Conservation (phyloP, 2,888 invertebrate species). For the Xestia c-nigrum region DNA sequence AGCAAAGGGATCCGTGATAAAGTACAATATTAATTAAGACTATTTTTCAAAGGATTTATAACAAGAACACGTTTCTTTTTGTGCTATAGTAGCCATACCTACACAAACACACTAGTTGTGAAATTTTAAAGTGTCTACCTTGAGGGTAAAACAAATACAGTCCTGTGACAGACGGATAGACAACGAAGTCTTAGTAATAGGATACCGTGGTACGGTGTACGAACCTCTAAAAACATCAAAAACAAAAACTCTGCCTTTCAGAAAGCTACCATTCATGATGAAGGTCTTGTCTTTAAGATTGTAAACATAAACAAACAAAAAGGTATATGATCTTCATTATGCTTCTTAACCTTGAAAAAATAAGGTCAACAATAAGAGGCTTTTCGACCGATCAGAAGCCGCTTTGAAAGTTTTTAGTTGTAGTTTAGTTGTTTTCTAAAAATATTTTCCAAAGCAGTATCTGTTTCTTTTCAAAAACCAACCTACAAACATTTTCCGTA, state of each 20-base stretch:
- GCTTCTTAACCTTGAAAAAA: slow-evolving; percentile 24
- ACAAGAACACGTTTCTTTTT: background rate
- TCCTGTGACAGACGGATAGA: background rate
- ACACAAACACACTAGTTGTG: no score
- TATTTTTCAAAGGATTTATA: background rate
- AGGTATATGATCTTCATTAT: slow-evolving; percentile 3
- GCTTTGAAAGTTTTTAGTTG: no score
- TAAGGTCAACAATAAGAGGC: slow-evolving; percentile 11
- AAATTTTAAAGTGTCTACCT: background rate
- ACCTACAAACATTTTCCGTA: background rate
- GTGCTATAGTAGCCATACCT: no score
- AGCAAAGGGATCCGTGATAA: background rate
- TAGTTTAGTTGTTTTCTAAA: slow-evolving; percentile 6
- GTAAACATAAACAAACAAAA: slow-evolving; percentile 13
- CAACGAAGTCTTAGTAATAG: background rate
- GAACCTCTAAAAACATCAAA: background rate
- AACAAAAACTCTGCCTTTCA: background rate
- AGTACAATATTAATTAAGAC: background rate
- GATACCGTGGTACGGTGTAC: background rate
- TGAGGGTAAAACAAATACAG: no score
- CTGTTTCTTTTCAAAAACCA: background rate
- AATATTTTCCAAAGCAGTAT: background rate
- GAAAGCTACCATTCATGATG: background rate
- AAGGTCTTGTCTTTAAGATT: slow-evolving; percentile 2
- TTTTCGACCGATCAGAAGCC: slow-evolving; percentile 1